Percentiles rank a stretch among this genome's conserved stretches.
phyloP scores from a whole-genome alignment of 1,140 invertebrate genomes.

The Oncopodura yosiiana region DNA sequence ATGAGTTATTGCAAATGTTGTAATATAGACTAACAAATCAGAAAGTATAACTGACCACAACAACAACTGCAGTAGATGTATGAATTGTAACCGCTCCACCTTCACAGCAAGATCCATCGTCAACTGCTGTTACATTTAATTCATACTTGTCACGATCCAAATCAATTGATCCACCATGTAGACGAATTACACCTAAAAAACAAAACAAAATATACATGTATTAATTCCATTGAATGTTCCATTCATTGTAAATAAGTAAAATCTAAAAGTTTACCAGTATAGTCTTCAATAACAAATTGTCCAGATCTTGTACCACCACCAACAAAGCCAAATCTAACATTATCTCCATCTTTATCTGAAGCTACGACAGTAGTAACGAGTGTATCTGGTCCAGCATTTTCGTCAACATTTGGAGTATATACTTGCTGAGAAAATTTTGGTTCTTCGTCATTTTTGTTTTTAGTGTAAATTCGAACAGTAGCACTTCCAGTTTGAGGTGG shows the following conservation, averaged over 20 bases:
- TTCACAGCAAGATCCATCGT: conserved; percentile 84
- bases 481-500: conserved; percentile 82
- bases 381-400: conserved; percentile 87
- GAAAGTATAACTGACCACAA: too few species aligned
- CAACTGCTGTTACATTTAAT: conserved; percentile 84
- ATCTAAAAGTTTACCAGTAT: too few species aligned
- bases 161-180: conserved; percentile 72
- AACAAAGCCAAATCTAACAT: conserved; percentile 81
- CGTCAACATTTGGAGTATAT: conserved; percentile 90
- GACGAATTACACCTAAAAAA: conserved; percentile 77
- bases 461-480: conserved; percentile 85
- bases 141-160: conserved; percentile 68
- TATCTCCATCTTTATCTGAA: conserved; percentile 90
- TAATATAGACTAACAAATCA: too few species aligned
- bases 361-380: conserved; percentile 88
- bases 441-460: conserved; percentile 93
- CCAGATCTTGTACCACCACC: conserved; percentile 78
- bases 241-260: too few species aligned
- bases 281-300: conserved; percentile 90
- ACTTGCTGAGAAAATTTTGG: conserved; percentile 93
- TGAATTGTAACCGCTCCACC: conserved; percentile 75
- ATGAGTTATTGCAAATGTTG: too few species aligned
- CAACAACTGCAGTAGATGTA: conserved; percentile 87
- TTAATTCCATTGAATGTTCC: too few species aligned
- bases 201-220: too few species aligned